These are phyloP conservation scores for Emys orbicularis DNA, from an alignment of 2,797 vertebrate species.

Conservation along the genomic window DNA sequence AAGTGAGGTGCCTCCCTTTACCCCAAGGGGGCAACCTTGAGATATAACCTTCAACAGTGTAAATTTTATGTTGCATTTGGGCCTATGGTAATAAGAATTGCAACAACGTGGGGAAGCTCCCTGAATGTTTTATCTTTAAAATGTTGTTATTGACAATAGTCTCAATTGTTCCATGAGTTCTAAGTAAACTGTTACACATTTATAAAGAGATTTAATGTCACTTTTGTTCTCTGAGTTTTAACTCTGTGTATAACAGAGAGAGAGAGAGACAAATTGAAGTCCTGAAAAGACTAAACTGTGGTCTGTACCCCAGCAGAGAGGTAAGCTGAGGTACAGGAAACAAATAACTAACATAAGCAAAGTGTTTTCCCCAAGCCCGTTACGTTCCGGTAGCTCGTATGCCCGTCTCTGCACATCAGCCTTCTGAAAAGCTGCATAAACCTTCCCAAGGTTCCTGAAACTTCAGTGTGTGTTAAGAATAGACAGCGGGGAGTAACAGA, in stretches of 20 bases:
- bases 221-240: neutral
- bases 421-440: neutral
- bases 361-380: neutral
- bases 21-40: neutral
- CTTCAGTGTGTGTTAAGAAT: neutral
- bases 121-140: neutral
- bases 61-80: neutral
- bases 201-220: neutral
- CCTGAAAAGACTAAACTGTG: neutral
- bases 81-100: neutral
- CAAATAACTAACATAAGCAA: neutral
- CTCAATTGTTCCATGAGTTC: neutral
- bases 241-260: neutral
- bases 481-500: neutral
- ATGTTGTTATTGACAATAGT: neutral
- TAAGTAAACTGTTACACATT: neutral
- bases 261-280: neutral
- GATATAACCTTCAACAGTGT: too few relatives aligned
- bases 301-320: neutral
- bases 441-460: neutral
- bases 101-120: neutral
- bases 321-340: neutral
- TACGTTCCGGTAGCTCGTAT: neutral
- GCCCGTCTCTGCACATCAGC: too few relatives aligned
- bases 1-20: neutral